phyloP scores from a whole-genome alignment of 2,797 vertebrate genomes.

The Pangasius sanitwongsei region DNA sequence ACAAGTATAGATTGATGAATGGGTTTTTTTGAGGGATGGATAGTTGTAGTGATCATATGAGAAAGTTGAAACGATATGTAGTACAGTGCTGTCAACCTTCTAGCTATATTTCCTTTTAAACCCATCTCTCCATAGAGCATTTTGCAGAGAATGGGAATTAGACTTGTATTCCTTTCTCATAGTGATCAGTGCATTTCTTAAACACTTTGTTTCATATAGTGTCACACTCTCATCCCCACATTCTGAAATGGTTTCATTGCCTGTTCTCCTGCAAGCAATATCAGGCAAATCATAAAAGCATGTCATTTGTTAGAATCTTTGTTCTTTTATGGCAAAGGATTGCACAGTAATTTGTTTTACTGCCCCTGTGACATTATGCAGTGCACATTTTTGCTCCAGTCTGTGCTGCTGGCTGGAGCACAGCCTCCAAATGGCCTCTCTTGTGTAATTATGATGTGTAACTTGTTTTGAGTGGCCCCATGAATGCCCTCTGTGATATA shows the following conservation, averaged over 20 bases:
- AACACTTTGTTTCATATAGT: not conserved
- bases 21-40: not conserved
- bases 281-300: not conserved
- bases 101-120: not conserved
- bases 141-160: not conserved
- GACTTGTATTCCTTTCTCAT: not conserved
- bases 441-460: conserved; percentile 44
- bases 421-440: conserved; percentile 34
- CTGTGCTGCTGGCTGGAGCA: not conserved
- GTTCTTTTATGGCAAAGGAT: conserved; percentile 10
- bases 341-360: conserved; percentile 19
- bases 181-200: not conserved
- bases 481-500: conserved; percentile 42
- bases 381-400: conserved; percentile 13
- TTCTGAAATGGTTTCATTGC: not conserved
- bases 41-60: not conserved
- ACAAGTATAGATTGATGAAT: conserved; percentile 36
- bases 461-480: conserved; percentile 34
- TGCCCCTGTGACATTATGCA: conserved; percentile 14
- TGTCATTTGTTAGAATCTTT: conserved; percentile 18
- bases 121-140: not conserved
- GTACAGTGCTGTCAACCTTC: not conserved
- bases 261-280: not conserved
- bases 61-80: not conserved
- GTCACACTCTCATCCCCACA: not conserved